phyloP scores from a whole-genome alignment of 2,113 vertebrate species.

The Gnathonemus echidnorhynchus region DNA sequence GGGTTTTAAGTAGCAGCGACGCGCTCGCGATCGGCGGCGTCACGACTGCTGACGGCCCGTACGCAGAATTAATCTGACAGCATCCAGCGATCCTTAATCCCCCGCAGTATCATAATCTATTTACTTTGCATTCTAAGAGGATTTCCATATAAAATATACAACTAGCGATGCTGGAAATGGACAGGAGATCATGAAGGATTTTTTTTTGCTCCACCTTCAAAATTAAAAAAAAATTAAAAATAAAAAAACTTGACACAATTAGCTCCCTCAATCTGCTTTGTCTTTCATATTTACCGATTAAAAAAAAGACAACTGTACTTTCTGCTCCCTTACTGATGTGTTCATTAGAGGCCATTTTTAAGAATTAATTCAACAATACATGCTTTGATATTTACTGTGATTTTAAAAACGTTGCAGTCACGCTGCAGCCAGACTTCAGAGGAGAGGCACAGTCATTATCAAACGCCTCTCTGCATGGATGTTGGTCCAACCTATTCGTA shows the following conservation, averaged over 20 bases:
- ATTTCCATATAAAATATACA: conserved; percentile 84
- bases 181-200: conserved; percentile 63
- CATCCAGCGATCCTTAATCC: conserved; percentile 86
- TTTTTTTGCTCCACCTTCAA: neutral
- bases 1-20: conserved; percentile 58
- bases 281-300: neutral
- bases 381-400: neutral
- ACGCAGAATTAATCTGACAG: conserved; percentile 89
- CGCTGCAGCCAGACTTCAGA: neutral
- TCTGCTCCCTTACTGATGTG: neutral
- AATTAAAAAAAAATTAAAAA: neutral
- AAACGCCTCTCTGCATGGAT: neutral
- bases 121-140: conserved; percentile 94
- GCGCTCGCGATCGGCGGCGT: conserved; percentile 75
- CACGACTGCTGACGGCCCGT: conserved; percentile 78
- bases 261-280: neutral
- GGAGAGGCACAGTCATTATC: neutral
- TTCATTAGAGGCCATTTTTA: neutral
- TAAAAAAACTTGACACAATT: conserved; percentile 8
- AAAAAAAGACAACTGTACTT: neutral
- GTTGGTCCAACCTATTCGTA: neutral
- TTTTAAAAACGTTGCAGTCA: neutral
- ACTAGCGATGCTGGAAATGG: conserved; percentile 75
- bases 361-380: neutral
- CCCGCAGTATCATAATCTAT: conserved; percentile 89